These are phyloP conservation scores for Diploscapter pachys DNA, from an alignment of 1,140 invertebrate species.

Conservation along the genomic window DNA sequence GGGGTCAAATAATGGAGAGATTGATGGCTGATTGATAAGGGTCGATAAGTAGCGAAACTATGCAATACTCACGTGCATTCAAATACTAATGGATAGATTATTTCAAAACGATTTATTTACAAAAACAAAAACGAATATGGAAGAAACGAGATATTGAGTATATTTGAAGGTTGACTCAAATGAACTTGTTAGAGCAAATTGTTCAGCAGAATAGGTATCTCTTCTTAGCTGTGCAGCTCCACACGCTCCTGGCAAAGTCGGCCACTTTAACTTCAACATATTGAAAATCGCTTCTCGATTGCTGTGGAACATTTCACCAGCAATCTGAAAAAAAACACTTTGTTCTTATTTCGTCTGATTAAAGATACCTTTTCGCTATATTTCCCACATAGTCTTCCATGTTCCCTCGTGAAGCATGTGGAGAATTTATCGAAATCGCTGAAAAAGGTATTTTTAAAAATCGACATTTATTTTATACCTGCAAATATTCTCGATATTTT, in stretches of 20 bases:
- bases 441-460: not conserved
- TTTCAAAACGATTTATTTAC: too few species aligned
- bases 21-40: too few species aligned
- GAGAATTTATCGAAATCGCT: slow-evolving; percentile 30
- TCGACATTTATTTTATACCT: not conserved
- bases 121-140: too few species aligned
- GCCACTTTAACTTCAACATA: slow-evolving; percentile 26
- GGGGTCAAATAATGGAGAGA: too few species aligned
- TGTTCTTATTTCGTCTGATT: too few species aligned
- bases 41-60: too few species aligned
- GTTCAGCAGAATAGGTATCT: slow-evolving; percentile 25
- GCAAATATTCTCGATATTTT: slow-evolving; percentile 29
- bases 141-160: too few species aligned
- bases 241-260: slow-evolving; percentile 13
- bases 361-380: too few species aligned
- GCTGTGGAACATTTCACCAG: slow-evolving; percentile 26
- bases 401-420: slow-evolving; percentile 23
- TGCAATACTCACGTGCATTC: too few species aligned
- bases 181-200: too few species aligned
- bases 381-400: slow-evolving; percentile 22
- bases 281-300: slow-evolving; percentile 30
- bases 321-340: slow-evolving; percentile 16
- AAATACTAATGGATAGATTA: too few species aligned
- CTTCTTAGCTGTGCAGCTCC: slow-evolving; percentile 18
- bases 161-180: too few species aligned